Evolutionary conservation across 2,113 vertebrate species (phyloP).

Genomic region (Oophaga pumilio): DNA sequence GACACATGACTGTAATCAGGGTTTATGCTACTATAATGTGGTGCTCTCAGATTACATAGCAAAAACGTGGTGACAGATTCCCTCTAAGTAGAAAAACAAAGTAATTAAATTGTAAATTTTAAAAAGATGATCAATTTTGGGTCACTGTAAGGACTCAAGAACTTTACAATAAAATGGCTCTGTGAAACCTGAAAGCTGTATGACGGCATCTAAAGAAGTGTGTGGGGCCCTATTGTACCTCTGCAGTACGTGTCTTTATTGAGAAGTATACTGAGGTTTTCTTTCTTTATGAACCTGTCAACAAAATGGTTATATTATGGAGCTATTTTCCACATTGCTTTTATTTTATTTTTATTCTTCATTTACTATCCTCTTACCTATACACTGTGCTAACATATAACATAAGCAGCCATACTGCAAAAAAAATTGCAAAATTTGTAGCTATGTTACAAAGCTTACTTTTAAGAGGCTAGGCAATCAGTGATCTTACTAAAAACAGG

Average conservation of each 20-base stretch:
- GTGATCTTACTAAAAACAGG: constrained; percentile 28
- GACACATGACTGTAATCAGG: no score
- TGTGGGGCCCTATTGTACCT: neutral
- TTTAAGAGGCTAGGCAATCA: neutral
- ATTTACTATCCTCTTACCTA: neutral
- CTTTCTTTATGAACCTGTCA: neutral
- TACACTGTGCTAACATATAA: neutral
- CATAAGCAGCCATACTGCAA: neutral
- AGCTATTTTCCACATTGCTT: neutral
- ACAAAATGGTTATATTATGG: neutral
- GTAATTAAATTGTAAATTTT: no score
- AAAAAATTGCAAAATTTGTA: neutral
- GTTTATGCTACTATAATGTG: no score
- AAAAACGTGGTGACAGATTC: no score
- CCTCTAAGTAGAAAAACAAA: no score
- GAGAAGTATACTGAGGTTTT: neutral
- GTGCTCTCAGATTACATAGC: no score
- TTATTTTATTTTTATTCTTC: neutral
- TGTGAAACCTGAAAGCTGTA: neutral
- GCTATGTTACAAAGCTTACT: neutral
- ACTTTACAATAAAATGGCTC: no score
- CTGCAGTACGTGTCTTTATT: neutral
- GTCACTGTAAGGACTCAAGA: no score
- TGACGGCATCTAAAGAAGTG: neutral
- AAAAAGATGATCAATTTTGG: no score